A percentile compares a stretch with the other conserved stretches of the same genome.
These are phyloP conservation scores for Elephas maximus DNA, from an alignment of 2,113 vertebrate genomes.

Conservation along the genomic window DNA sequence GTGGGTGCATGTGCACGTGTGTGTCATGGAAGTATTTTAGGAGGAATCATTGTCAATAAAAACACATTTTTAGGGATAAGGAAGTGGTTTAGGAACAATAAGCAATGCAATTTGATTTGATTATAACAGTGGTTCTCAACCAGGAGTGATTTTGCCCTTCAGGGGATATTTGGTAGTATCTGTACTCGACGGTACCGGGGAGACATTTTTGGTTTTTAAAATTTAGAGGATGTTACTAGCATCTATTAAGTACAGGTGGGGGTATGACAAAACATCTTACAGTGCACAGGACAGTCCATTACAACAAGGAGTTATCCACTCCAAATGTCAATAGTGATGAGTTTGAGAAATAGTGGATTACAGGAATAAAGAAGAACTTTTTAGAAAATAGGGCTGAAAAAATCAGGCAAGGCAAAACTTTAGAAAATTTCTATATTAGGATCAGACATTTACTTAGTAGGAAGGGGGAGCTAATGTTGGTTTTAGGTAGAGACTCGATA, in stretches of 20 bases:
- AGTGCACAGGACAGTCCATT: not conserved
- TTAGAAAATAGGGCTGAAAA: not conserved
- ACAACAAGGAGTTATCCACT: not conserved
- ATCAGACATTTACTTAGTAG: not conserved
- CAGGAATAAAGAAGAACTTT: not conserved
- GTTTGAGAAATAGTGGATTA: not conserved
- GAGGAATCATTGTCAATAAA: not conserved
- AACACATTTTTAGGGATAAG: not conserved
- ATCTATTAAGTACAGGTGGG: not conserved
- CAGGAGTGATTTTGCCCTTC: not conserved
- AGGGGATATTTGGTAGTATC: not conserved
- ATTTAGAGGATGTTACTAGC: not conserved
- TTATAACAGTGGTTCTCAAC: not conserved
- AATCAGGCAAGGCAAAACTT: not conserved
- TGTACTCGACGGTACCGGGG: not conserved
- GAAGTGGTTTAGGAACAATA: not conserved
- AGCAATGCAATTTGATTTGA: not conserved
- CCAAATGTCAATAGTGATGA: not conserved
- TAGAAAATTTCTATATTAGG: not conserved
- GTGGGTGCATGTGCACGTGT: not conserved
- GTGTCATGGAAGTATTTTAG: not conserved
- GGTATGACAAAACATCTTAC: not conserved
- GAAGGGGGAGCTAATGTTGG: not conserved
- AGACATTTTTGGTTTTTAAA: conserved; percentile 1
- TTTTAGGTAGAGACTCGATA: not conserved